phyloP scores from a whole-genome alignment of 2,113 vertebrate species.

The Otis tarda region DNA sequence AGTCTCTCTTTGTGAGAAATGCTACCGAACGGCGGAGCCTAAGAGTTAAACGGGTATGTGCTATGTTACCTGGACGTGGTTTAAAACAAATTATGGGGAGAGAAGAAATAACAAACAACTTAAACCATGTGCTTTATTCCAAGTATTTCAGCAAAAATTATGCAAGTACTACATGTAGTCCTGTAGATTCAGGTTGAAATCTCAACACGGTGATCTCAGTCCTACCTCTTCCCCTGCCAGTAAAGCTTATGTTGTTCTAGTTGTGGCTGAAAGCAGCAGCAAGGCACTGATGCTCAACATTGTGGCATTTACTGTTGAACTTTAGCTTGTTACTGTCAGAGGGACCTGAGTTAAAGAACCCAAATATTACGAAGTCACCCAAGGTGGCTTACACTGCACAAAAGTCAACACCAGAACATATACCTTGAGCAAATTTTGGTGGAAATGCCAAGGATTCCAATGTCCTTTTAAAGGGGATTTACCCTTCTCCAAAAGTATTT shows the following conservation, averaged over 20 bases:
- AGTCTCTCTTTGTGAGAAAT: conserved; percentile 84
- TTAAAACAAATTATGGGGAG: background rate
- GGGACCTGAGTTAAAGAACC: background rate
- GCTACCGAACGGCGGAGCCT: conserved; percentile 81
- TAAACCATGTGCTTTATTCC: background rate
- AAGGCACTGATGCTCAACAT: background rate
- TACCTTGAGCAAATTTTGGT: background rate
- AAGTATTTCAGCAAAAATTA: background rate
- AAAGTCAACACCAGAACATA: background rate
- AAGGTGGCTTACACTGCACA: background rate
- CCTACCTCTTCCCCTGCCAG: background rate
- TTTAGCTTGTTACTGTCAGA: background rate
- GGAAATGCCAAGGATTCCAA: background rate
- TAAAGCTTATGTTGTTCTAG: background rate
- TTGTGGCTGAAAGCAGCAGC: background rate
- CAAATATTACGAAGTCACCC: background rate
- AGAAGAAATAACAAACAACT: background rate
- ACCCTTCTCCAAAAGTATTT: background rate
- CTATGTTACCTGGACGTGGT: fast-evolving
- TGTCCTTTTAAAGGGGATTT: background rate
- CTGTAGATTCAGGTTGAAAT: background rate
- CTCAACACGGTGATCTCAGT: background rate
- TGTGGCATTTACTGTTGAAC: background rate
- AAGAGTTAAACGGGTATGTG: conserved; percentile 82
- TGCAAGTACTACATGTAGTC: background rate